These are phyloP conservation scores for Gila robusta DNA, from an alignment of 2,797 vertebrate genomes.

Conservation along the genomic window DNA sequence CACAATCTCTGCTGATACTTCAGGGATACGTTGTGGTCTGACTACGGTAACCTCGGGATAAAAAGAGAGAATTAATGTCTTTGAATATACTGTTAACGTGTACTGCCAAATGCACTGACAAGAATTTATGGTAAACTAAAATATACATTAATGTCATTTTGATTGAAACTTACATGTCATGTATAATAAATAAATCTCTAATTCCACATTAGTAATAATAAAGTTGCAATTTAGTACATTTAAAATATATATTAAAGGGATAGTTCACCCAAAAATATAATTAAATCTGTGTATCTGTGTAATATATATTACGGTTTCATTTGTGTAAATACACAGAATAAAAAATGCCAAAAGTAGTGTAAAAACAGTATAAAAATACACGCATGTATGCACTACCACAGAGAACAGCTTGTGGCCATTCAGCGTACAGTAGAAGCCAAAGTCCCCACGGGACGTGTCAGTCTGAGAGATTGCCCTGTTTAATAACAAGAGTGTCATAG, in stretches of 20 bases:
- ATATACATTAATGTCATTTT: neutral
- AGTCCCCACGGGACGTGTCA: constrained; percentile 65
- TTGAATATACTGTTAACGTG: neutral
- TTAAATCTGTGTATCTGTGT: neutral
- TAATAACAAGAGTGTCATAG: constrained; percentile 70
- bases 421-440: constrained; percentile 41
- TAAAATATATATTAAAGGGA: neutral
- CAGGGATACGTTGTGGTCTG: too few relatives aligned
- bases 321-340: too few relatives aligned
- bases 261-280: neutral
- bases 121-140: neutral
- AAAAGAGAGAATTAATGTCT: neutral
- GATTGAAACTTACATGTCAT: neutral
- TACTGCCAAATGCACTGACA: neutral
- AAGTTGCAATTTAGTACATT: neutral
- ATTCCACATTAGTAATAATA: neutral
- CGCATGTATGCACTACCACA: neutral
- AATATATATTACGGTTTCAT: too few relatives aligned
- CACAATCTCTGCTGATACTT: too few relatives aligned
- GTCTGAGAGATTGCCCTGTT: constrained; percentile 68
- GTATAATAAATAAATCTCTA: too few relatives aligned
- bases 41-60: too few relatives aligned
- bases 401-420: constrained; percentile 37
- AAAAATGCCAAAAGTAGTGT: neutral
- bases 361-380: neutral